Percentiles rank a stretch among this genome's conserved stretches.
Evolutionary conservation across 53 echinoderm and acorn worm species (phyloP).

Genomic region (Echinarachnius parma): DNA sequence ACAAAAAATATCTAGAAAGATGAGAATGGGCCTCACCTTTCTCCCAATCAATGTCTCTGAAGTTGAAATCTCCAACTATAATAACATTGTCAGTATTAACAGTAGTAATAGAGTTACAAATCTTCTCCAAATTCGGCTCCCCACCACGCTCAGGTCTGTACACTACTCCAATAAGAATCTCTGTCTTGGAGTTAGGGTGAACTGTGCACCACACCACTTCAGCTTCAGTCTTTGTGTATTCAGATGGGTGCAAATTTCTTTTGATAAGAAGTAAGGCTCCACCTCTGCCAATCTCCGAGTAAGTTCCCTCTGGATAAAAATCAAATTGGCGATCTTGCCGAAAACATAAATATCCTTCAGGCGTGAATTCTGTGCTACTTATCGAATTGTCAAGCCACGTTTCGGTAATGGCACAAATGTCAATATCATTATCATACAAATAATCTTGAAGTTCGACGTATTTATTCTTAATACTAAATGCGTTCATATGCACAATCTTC

Average conservation of each 20-base stretch:
- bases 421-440: too few species aligned
- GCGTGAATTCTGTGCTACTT: too few species aligned
- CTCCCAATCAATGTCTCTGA: conserved; percentile 34
- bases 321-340: too few species aligned
- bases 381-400: too few species aligned
- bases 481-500: too few species aligned
- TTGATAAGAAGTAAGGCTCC: conserved; percentile 30
- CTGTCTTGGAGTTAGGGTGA: conserved; percentile 5
- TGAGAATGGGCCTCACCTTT: conserved; percentile 8
- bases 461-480: too few species aligned
- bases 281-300: conserved; percentile 14
- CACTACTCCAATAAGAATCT: conserved; percentile 25
- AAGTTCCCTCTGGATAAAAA: conserved; percentile 25
- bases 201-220: conserved; percentile 26
- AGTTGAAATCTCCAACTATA: conserved; percentile 51
- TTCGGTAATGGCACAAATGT: too few species aligned
- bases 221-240: not conserved
- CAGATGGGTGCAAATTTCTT: too few species aligned
- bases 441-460: too few species aligned
- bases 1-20: conserved; percentile 1
- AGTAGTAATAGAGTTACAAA: conserved; percentile 8
- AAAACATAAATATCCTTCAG: too few species aligned
- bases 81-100: conserved; percentile 33
- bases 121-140: conserved; percentile 13
- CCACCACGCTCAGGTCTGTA: conserved; percentile 38